Base-by-base conservation (phyloP, 1,140 invertebrate species). In the Pseudomyrmex flavicornis region DNA sequence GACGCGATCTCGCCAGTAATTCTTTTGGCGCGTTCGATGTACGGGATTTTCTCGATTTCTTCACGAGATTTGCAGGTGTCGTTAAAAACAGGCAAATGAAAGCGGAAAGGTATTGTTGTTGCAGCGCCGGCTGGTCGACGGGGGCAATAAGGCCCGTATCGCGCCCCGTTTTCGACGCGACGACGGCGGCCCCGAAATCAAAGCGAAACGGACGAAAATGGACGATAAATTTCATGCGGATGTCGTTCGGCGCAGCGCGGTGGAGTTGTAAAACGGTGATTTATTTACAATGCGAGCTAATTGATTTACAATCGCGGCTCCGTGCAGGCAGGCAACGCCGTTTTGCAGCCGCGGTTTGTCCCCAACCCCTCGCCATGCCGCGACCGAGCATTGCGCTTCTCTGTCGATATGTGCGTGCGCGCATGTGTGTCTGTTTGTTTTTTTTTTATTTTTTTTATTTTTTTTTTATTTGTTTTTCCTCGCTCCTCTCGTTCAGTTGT, bases 271-370 rank as follows among this genome's bases (percentile, higher is more conserved):
- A 94, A 94, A 93, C 90, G 89, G 91, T 94, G 93, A 94, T 93
- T 94, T 94, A 94, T 94, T 93, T 93, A 93, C 93, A 93, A 92
- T 92, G 88, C 91, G 61, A 91, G 89, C 91, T 94, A 93, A 94
- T 93, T 94, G 93, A 94, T 94, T 94, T 94, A 94, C 93, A 93
- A 93, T 92, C 88, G 79, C 84, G 85, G 82, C 89, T 76, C 69
- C 80, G 59, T 62, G 62, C 74, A 76, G 58, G 83, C 72, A 90
- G 87, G 83, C 72, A 90, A 85, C 85, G 88, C 83, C 85, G 58
- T 69, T 84, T 61, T 61, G 56, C 82, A 76, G 70, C 48, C 75
- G 82, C 76, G 76, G 62, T 58, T 66, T 74, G 63, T 26, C 26
- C 63, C 82, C 73, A 58, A 73, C 65, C 56, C 63, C 52, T 35